Conservation (phyloP, 1,140 invertebrate genomes). For the Latrodectus geometricus region DNA sequence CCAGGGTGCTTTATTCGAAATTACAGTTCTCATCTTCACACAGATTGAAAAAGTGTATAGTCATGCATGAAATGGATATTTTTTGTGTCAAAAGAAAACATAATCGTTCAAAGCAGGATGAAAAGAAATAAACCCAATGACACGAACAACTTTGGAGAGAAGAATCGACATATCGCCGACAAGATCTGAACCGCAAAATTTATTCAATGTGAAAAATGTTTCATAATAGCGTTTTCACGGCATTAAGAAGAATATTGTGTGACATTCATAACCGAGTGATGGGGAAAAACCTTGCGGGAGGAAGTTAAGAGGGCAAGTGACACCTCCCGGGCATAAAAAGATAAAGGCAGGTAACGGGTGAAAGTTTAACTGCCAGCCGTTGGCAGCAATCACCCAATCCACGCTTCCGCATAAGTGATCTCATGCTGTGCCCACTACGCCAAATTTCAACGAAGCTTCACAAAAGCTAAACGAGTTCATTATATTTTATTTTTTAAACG, state of each 20-base stretch:
- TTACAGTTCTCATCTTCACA: neutral
- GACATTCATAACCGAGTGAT: neutral
- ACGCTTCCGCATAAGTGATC: conserved; percentile 22
- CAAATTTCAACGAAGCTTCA: no score
- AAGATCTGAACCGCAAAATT: neutral
- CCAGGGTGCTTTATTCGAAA: neutral
- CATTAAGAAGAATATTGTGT: neutral
- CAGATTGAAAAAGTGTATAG: neutral
- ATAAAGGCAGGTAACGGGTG: conserved; percentile 23
- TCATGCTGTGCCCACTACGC: neutral
- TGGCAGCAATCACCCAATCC: conserved; percentile 2
- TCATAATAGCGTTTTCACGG: neutral
- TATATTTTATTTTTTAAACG: no score
- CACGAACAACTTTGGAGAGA: neutral
- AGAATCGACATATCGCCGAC: neutral
- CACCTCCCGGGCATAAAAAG: neutral
- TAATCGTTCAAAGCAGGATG: neutral
- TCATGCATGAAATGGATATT: conserved; percentile 8
- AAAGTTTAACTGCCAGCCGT: conserved; percentile 40
- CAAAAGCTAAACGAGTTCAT: no score
- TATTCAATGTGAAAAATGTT: neutral
- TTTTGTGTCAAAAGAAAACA: neutral
- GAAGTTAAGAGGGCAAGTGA: conserved; percentile 25
- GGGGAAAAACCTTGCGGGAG: neutral
- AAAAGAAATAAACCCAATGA: conserved; percentile 19